These are phyloP conservation scores for Ernsta delagoae DNA, from an alignment of 2,888 invertebrate genomes.

Conservation along the genomic window DNA sequence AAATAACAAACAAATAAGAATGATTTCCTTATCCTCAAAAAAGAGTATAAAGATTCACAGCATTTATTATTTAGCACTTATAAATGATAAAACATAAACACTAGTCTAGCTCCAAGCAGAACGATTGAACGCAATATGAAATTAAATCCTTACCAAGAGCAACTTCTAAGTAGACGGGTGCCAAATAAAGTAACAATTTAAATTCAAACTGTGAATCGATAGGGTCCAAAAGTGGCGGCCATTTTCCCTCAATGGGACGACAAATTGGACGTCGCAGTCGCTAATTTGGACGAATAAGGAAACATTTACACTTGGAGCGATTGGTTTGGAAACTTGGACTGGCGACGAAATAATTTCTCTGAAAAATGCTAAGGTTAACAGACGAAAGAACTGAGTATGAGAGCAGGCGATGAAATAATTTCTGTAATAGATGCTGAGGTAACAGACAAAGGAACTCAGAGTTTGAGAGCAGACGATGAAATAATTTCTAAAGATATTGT, in stretches of 20 bases:
- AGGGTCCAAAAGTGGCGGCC: constrained; percentile 24
- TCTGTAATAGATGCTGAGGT: neutral
- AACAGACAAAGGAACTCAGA: neutral
- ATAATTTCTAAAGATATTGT: no score
- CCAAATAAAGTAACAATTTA: constrained; percentile 28
- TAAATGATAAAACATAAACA: no score
- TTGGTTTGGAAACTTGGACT: neutral
- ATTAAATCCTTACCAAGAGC: neutral
- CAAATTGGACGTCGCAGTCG: constrained; percentile 31
- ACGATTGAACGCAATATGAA: neutral
- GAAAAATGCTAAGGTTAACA: neutral
- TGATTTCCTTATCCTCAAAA: no score
- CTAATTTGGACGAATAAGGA: constrained; percentile 35
- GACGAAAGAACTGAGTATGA: neutral
- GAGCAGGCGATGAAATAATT: no score
- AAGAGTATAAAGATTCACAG: no score
- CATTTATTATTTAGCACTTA: no score
- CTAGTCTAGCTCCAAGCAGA: no score
- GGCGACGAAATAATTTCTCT: constrained; percentile 9
- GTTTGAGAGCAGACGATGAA: no score
- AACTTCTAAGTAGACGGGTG: constrained; percentile 2
- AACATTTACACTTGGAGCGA: constrained; percentile 31
- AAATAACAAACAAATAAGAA: no score
- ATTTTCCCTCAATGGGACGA: constrained; percentile 27
- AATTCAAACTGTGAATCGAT: constrained; percentile 29